Evolutionary conservation across 1,140 invertebrate species (phyloP), one percentile per base, ranked within the genome.

Genomic region (Pogonognathellus flavescens): DNA sequence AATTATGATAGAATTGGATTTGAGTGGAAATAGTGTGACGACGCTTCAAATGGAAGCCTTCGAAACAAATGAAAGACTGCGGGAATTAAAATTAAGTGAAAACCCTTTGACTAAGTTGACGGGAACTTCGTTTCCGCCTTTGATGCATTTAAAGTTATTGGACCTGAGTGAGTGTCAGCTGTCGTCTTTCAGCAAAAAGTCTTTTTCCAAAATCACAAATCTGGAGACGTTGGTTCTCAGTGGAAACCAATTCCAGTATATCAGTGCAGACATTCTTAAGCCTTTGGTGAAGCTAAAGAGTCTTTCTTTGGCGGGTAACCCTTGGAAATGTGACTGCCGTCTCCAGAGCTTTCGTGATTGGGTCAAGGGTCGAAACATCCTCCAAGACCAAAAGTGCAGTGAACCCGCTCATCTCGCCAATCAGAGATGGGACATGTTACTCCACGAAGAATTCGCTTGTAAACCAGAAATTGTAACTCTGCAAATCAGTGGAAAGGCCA

Each of bases 321-420:
- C 94, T 16, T 97, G 96, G 96, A 92, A 92, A 86, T 97, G 96
- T 90, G 96, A 97, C 89, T 97, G 96, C 90, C 93, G 94, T 76
- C 90, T 97, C 72, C 93, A 95, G 76, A 94, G 94, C 18, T 95
- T 97, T 87, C 93, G 95, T 31, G 93, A 93, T 83, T 97, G 96
- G 95, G 93, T 96, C 89, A 92, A 96, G 84, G 92, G 92, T 20
- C 94, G 93, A 83, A 92, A 92, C 53, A 90, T 95, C 5, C 94
- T 94, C 72, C 93, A 94, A 3, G 92, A 93, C n/a, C 91, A 95
- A 55, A 90, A 90, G 1, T 96, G 95, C 89, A 91, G 91, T 9
- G 92, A 92, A 1, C 95, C 95, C 0, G 86, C 92, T 0, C 88
- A 90, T 13, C 89, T 95, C 5, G 90, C 91, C 50, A 93, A 92